Base-by-base conservation (phyloP, 2,888 invertebrate genomes). In the Tetramorium bicarinatum region DNA sequence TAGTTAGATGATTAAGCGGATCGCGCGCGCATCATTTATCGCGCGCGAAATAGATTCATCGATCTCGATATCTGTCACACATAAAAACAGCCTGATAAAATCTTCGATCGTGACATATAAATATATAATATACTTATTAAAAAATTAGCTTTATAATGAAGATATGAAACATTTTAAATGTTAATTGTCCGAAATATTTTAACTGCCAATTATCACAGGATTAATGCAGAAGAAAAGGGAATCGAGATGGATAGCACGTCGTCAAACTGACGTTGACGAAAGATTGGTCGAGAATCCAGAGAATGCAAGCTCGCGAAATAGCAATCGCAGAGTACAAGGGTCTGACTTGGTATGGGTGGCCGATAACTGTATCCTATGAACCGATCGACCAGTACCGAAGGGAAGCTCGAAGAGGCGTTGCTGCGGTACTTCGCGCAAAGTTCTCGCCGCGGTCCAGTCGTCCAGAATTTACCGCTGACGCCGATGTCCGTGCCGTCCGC, bases 401-500 rank as follows among this genome's bases (percentile, higher is more conserved):
- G 47, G 71, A 41, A 62, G 59, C 72, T 34, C 80, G 72, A 34
- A 72, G 41, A 81, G 82, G 62, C 82, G 82, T 81, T 81, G 44
- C 61, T 34, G 52, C 44, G 62, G 41, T 75, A 62, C 69, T 82
- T 81, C 18, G 54, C 79, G 41, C 29, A 34, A 62, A 75, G 54
- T 86, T 86, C 88, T 88, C 82, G 81, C 77, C 18, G 52, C 59
- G 72, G 47, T 56, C 61, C 79, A 69, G 38, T 82, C 72, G 77
- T 66, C 61, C 44, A 75, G 71, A 87, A 87, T 87, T 87, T 87
- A 87, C 87, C 87, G 76, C 87, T 87, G 80, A 83, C 81, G 66
- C 69, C 81, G 61, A 74, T 61, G 74, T 79, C 81, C 64, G 74
- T 59, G 59, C 69, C 52, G 69, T 83, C 77, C 77, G 59, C 34